These are phyloP conservation scores for Pitta sordida DNA, from an alignment of 2,113 vertebrate genomes.

Conservation along the genomic window DNA sequence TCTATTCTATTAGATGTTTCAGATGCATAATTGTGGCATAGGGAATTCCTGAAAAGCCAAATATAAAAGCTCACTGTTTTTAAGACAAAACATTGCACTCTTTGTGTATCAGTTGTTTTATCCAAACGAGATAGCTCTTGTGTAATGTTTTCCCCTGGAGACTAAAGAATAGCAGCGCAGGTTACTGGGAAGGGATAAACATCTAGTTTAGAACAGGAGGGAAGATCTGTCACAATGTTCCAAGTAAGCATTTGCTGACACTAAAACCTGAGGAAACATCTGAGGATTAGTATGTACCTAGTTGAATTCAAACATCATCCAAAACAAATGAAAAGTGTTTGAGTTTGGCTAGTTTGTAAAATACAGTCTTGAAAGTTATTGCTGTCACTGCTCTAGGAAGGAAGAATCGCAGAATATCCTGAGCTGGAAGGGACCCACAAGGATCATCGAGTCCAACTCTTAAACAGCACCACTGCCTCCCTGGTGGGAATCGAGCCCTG, in stretches of 20 bases:
- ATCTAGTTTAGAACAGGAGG: neutral
- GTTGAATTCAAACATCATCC: neutral
- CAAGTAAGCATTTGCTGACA: rapidly evolving
- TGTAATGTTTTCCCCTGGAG: neutral
- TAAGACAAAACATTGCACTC: neutral
- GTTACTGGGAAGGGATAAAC: neutral
- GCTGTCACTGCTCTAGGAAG: neutral
- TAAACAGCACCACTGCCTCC: too few species aligned
- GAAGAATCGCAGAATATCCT: too few species aligned
- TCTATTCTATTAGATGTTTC: neutral
- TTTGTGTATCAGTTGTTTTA: neutral
- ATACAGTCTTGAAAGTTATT: neutral
- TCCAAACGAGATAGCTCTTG: neutral
- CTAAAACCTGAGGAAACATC: neutral
- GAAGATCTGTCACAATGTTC: neutral
- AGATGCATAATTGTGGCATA: neutral
- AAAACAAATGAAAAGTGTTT: neutral
- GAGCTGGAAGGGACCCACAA: too few species aligned
- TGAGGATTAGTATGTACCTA: neutral
- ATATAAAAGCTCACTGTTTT: neutral
- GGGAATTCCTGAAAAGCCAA: neutral
- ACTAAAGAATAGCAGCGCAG: neutral
- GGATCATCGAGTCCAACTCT: too few species aligned
- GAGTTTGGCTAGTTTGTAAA: neutral
- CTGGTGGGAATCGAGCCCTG: too few species aligned